Conservation (phyloP, 2,888 invertebrate genomes). For the Harpalus rubripes region DNA sequence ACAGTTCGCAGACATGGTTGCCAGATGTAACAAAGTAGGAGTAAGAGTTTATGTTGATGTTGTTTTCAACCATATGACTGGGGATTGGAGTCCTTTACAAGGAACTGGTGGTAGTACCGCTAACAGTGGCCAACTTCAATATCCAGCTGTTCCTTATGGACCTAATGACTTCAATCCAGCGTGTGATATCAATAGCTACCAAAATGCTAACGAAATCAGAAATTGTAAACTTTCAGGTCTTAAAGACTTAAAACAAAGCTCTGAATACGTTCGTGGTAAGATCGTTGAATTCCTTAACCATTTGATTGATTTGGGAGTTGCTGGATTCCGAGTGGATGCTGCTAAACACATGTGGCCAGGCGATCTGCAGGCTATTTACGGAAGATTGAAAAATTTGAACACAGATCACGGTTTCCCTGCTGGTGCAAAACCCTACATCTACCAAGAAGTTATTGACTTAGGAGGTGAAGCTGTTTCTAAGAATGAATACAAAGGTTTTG, state of each 20-base stretch:
- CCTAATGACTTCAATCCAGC: constrained; percentile 84
- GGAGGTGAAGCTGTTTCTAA: constrained; percentile 76
- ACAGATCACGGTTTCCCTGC: constrained; percentile 82
- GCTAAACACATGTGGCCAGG: constrained; percentile 82
- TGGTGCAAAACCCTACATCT: constrained; percentile 84
- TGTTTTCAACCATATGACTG: constrained; percentile 88
- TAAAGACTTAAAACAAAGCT: constrained; percentile 86
- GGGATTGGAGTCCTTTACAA: constrained; percentile 75
- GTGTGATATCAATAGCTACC: constrained; percentile 81
- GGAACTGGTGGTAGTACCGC: constrained; percentile 82
- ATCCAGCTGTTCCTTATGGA: constrained; percentile 83
- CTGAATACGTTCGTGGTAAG: constrained; percentile 82
- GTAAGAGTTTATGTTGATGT: constrained; percentile 88
- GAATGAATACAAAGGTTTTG: constrained; percentile 76
- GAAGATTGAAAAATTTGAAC: constrained; percentile 82
- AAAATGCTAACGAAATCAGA: constrained; percentile 81
- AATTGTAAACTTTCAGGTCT: constrained; percentile 81
- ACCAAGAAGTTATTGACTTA: constrained; percentile 88
- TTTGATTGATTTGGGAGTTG: background rate
- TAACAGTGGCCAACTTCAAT: constrained; percentile 76
- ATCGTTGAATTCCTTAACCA: constrained; percentile 84
- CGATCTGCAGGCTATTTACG: constrained; percentile 85
- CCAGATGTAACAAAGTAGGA: constrained; percentile 88
- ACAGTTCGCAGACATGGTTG: constrained; percentile 87
- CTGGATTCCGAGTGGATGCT: background rate